Evolutionary conservation across 2,888 invertebrate genomes (phyloP), one percentile per base, ranked within the genome.

Genomic region (Lycophotia porphyrea): DNA sequence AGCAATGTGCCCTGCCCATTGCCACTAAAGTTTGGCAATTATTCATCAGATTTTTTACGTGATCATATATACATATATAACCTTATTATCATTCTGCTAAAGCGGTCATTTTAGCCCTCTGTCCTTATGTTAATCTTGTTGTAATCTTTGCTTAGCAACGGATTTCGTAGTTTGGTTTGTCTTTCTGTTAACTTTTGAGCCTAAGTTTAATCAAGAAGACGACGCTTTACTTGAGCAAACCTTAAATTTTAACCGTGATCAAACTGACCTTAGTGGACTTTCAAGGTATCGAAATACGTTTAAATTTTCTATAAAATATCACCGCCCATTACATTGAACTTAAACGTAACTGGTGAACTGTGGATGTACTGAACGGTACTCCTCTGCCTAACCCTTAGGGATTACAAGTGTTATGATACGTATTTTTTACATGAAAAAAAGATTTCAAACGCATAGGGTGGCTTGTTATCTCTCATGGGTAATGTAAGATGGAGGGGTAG

Each of bases 181-280:
- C 36, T 75, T 39, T 60, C 18, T 34, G 65, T 64, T 69, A 39
- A 71, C 55, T 71, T 80, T 71, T 44, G 34, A 68, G 39, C 21
- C 49, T 67, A 44, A 21, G 47, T 65, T 71, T 36, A 21, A 24
- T 24, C 7, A 47, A 66, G 27, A n/a, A 64, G 47, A 70, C 60
- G 52, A 31, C 9, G 21, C 2, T 49, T 61, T 2, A 15, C 2
- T n/a, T 18, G 11, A 64, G 3, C 4, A 1, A 47, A 11, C 1
- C 7, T 27, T 44, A 15, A 75, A 44, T 9, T 18, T 15, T 44
- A 49, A 34, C 5, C 18, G 1, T 7, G 15, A 44, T 49, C 1
- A 9, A 42, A 68, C 0, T 39, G 24, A 47, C 31, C 11, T 8
- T 15, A 42, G 0, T 44, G 24, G 9, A 31, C 9, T 49, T 31